Percentiles rank a stretch among this genome's conserved stretches.
Conservation (phyloP, 2,888 invertebrate genomes). For the Zygothrica quintamaculata region DNA sequence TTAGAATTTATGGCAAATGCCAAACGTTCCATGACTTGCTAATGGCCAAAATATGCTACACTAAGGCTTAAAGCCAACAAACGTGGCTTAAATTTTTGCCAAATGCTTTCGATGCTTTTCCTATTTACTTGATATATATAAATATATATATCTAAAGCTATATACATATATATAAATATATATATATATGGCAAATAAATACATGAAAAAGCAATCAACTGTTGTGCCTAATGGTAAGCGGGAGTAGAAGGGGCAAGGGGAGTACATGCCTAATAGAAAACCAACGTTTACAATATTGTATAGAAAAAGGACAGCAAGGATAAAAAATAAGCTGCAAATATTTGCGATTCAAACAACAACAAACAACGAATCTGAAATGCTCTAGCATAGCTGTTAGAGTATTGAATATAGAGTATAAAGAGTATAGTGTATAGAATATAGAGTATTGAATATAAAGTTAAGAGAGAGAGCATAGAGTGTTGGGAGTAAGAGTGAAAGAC, state of each 20-base stretch:
- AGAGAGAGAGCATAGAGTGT: no score
- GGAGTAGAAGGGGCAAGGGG: slow-evolving; percentile 6
- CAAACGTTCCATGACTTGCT: slow-evolving; percentile 55
- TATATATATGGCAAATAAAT: slow-evolving; percentile 62
- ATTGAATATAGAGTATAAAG: background rate
- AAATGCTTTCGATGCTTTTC: slow-evolving; percentile 6
- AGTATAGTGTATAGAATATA: no score
- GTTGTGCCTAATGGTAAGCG: no score
- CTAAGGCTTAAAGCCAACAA: slow-evolving; percentile 30
- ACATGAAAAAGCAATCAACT: slow-evolving; percentile 74
- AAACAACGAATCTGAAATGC: slow-evolving; percentile 15
- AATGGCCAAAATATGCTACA: slow-evolving; percentile 44
- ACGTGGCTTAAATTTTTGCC: slow-evolving; percentile 18
- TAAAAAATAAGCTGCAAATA: slow-evolving; percentile 33
- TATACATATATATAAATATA: background rate
- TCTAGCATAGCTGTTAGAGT: no score
- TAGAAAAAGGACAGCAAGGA: slow-evolving; percentile 21
- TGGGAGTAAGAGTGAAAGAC: slow-evolving; percentile 12
- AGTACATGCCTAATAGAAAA: slow-evolving; percentile 47
- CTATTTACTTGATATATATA: background rate
- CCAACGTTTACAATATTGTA: slow-evolving; percentile 55
- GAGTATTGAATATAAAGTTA: no score
- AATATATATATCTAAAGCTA: slow-evolving; percentile 1
- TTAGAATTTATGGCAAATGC: slow-evolving; percentile 66
- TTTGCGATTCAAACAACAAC: background rate